These are phyloP conservation scores for Lottia scabra DNA, from an alignment of 2,888 invertebrate genomes.

Conservation along the genomic window DNA sequence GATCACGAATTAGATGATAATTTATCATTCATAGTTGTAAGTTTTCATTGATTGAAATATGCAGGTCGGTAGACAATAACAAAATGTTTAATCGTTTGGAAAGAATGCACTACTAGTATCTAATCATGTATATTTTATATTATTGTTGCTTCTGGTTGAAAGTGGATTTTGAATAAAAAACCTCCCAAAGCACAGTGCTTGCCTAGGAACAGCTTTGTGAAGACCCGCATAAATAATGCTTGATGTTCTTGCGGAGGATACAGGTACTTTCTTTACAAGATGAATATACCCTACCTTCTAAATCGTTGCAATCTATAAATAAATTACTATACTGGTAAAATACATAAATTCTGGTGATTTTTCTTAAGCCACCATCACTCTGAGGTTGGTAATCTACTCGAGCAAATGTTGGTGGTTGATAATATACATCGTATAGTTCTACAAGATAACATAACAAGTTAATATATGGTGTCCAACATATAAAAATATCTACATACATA, in stretches of 20 bases:
- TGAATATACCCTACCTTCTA: conserved; percentile 47
- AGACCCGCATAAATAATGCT: no score
- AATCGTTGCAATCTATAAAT: conserved; percentile 57
- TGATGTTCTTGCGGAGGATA: no score
- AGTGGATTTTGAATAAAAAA: no score
- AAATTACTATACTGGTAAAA: conserved; percentile 58
- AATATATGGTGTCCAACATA: no score
- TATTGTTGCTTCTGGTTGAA: no score
- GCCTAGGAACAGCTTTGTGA: no score
- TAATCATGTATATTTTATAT: background rate
- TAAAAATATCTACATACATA: no score
- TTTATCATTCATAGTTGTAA: background rate
- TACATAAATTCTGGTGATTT: conserved; percentile 32
- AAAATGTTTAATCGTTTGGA: background rate
- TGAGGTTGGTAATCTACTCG: background rate
- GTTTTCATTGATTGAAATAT: background rate
- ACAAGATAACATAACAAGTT: no score
- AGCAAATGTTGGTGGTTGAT: background rate
- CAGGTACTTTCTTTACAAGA: background rate
- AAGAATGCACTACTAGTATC: background rate
- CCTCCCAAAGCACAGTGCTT: no score
- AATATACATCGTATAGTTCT: background rate
- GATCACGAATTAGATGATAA: background rate
- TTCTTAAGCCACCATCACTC: background rate
- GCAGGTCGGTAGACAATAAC: background rate